These are phyloP conservation scores for Ommatoiulus sabulosus DNA, from an alignment of 2,888 invertebrate species.

Conservation along the genomic window DNA sequence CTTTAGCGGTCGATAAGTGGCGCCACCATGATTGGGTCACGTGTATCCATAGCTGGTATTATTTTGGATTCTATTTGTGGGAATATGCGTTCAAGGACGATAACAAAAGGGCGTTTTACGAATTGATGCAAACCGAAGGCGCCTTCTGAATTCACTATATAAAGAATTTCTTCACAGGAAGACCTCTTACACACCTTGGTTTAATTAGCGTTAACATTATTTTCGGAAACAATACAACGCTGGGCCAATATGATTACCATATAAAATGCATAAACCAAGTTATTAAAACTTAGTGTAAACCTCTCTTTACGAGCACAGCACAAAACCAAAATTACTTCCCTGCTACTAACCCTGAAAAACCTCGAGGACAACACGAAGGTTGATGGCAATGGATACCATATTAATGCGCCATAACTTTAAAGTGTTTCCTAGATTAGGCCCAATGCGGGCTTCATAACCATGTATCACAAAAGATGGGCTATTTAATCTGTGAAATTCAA, in stretches of 20 bases:
- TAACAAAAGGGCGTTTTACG: neutral
- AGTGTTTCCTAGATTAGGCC: neutral
- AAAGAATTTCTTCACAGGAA: neutral
- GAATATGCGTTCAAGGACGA: neutral
- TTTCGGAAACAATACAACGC: neutral
- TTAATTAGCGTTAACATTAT: constrained; percentile 12
- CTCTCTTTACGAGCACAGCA: neutral
- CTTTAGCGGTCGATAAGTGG: no score
- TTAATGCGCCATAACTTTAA: neutral
- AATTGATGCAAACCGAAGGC: neutral
- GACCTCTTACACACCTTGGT: neutral
- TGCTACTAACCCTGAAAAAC: neutral
- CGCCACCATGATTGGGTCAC: neutral
- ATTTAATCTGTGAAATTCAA: no score
- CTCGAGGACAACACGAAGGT: constrained; percentile 26
- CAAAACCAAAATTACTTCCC: neutral
- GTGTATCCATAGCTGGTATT: neutral
- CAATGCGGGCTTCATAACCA: neutral
- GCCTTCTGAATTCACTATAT: neutral
- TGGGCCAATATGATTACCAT: neutral
- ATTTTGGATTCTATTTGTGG: no score
- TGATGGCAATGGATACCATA: neutral
- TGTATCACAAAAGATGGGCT: no score
- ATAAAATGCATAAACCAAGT: constrained; percentile 9
- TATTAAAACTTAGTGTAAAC: constrained; percentile 5